Evolutionary conservation across 2,113 vertebrate genomes (phyloP), one percentile per base, ranked within the genome.

Genomic region (Dicrurus megarhynchus): DNA sequence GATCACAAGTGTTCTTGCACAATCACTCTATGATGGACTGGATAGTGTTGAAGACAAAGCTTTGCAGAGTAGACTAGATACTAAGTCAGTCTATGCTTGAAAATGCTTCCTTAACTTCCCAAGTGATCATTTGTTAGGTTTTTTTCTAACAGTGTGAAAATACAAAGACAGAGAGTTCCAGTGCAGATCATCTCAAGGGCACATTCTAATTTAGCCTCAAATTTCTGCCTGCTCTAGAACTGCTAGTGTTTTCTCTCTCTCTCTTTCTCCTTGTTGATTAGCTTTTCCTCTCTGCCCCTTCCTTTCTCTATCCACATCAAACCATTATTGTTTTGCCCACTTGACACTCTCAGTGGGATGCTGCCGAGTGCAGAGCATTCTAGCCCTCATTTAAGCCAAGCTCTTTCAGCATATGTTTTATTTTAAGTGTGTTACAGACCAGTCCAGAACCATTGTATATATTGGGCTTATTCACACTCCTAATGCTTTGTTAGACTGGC

Each of bases 291-390:
- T 86, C 35, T 63, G 83, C 30, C 35, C 57, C 59, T 84, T 95
- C 47, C 91, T 93, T 92, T 95, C 90, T 83, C 53, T 70, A 50
- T 89, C 84, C 94, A 88, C 93, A 91, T 93, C 57, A 96, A 91
- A 87, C 88, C 86, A 90, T 91, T 93, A 94, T 96, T 96, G 95
- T 96, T 96, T 93, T 95, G 87, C 84, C 81, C 87, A 95, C 87
- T 96, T 96, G 87, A 93, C 84, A 69, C 84, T 96, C 91, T 95
- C 93, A 91, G 94, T 91, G 81, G 94, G 93, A 79, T 67, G 73
- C 91, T 95, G 91, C 65, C 0, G 44, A 94, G 77, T 44, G 49
- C 69, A 87, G 89, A 89, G 89, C 84, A 91, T 87, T 80, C 64
- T 91, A 92, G 41, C 70, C 50, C 57, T 93, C 39, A 59, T 94